Percentiles rank a stretch among this genome's conserved stretches.
phyloP scores from a whole-genome alignment of 2,888 invertebrate genomes.

The Rugalucina vietnamica region DNA sequence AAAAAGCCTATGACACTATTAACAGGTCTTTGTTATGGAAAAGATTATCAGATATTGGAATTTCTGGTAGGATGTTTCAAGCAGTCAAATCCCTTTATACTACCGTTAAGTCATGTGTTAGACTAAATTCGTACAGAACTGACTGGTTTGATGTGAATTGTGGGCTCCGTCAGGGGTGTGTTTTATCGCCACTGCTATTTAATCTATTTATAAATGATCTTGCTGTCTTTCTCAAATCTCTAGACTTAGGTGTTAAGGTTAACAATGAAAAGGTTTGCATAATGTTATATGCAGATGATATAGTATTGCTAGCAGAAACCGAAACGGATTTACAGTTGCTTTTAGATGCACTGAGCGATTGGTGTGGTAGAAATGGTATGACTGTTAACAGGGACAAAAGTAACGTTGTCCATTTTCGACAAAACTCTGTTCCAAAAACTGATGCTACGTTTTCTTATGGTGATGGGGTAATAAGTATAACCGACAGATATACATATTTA shows the following conservation, averaged over 20 bases:
- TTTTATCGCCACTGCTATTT: slow-evolving; percentile 19
- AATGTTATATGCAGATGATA: slow-evolving; percentile 13
- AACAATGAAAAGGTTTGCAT: background rate
- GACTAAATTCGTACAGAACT: no score
- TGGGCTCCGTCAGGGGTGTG: slow-evolving; percentile 25
- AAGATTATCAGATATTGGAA: slow-evolving; percentile 2
- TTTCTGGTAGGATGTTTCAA: slow-evolving; percentile 8
- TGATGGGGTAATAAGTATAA: no score
- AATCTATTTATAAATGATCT: slow-evolving; percentile 23
- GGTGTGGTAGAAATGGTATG: slow-evolving; percentile 5
- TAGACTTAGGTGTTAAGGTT: background rate
- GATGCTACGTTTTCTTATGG: no score
- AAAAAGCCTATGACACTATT: slow-evolving; percentile 32
- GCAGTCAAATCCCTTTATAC: slow-evolving; percentile 14
- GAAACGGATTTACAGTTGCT: slow-evolving; percentile 1
- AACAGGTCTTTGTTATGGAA: slow-evolving; percentile 9
- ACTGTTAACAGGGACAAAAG: background rate
- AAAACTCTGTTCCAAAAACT: no score
- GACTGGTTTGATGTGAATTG: no score
- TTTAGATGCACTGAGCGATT: background rate
- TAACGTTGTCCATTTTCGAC: no score
- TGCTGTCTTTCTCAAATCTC: no score
- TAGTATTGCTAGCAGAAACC: background rate
- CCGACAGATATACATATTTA: no score
- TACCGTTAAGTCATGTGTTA: slow-evolving; percentile 6